Evolutionary conservation across 1,140 invertebrate genomes (phyloP).

Genomic region (Aphelinus atriplicis): DNA sequence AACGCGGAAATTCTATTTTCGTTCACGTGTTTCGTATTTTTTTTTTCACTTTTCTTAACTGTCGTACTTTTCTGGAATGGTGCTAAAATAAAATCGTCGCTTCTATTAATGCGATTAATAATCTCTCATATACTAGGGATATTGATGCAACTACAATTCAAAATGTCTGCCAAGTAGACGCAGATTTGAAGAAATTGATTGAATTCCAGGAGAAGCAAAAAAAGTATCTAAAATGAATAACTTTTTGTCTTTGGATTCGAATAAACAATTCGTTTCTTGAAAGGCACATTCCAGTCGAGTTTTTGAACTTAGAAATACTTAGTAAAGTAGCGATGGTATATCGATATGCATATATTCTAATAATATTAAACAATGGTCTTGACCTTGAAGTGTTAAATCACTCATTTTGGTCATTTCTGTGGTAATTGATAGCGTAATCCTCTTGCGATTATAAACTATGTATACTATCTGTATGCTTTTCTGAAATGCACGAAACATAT

Average conservation of each 20-base stretch:
- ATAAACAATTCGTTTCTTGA: slow-evolving; percentile 35
- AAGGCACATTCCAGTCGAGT: slow-evolving; percentile 60
- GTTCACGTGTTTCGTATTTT: slow-evolving; percentile 41
- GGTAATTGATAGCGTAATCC: slow-evolving; percentile 60
- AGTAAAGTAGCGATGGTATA: slow-evolving; percentile 60
- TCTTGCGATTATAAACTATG: slow-evolving; percentile 61
- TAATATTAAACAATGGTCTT: slow-evolving; percentile 55
- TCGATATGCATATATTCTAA: slow-evolving; percentile 47
- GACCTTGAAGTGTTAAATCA: slow-evolving; percentile 49
- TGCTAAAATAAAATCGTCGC: slow-evolving; percentile 37
- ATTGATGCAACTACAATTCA: slow-evolving; percentile 5
- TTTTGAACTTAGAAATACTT: slow-evolving; percentile 55
- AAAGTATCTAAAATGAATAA: background rate
- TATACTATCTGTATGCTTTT: slow-evolving; percentile 71
- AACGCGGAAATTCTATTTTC: slow-evolving; percentile 48
- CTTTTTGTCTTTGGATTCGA: slow-evolving; percentile 24
- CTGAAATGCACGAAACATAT: slow-evolving; percentile 76
- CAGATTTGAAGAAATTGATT: slow-evolving; percentile 6
- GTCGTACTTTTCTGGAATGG: slow-evolving; percentile 50
- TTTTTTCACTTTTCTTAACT: slow-evolving; percentile 45
- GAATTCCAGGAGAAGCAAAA: background rate
- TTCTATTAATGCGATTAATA: slow-evolving; percentile 21
- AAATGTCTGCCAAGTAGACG: slow-evolving; percentile 7
- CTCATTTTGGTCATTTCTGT: slow-evolving; percentile 55
- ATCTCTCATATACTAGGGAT: slow-evolving; percentile 22